Conservation (phyloP, 1,140 invertebrate genomes). For the Brachionus asplanchnoidis region DNA sequence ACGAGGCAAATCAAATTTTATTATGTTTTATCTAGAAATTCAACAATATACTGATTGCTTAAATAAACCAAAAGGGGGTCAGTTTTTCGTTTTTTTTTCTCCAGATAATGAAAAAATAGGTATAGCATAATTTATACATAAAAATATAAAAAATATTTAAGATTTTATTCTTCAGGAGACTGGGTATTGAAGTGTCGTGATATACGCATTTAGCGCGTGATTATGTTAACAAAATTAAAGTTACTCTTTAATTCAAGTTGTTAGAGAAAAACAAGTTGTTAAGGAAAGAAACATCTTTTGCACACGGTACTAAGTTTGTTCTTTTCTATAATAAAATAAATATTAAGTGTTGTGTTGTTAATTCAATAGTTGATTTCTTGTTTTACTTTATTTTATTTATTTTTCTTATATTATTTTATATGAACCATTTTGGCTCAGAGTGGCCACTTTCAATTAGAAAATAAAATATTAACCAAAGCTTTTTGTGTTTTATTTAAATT, state of each 20-base stretch:
- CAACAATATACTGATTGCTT: neutral
- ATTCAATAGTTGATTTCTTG: neutral
- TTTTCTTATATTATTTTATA: neutral
- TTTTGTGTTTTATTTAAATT: neutral
- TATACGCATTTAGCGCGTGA: neutral
- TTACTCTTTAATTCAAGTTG: neutral
- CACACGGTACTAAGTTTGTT: neutral
- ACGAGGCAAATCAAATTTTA: neutral
- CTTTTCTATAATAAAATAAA: neutral
- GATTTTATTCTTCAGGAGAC: neutral
- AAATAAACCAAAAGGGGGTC: neutral
- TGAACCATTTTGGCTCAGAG: too few relatives aligned
- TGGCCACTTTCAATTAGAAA: too few relatives aligned
- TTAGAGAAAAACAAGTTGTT: neutral
- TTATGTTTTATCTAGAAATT: neutral
- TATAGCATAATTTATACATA: neutral
- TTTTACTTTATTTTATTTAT: neutral
- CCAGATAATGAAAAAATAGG: neutral
- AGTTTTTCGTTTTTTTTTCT: neutral
- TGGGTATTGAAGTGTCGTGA: neutral
- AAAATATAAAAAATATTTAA: neutral
- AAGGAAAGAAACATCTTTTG: neutral
- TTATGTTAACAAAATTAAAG: neutral
- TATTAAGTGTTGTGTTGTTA: neutral
- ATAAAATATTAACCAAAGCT: too few relatives aligned